Evolutionary conservation across 2,113 vertebrate species (phyloP).

Genomic region (Agelaius tricolor): DNA sequence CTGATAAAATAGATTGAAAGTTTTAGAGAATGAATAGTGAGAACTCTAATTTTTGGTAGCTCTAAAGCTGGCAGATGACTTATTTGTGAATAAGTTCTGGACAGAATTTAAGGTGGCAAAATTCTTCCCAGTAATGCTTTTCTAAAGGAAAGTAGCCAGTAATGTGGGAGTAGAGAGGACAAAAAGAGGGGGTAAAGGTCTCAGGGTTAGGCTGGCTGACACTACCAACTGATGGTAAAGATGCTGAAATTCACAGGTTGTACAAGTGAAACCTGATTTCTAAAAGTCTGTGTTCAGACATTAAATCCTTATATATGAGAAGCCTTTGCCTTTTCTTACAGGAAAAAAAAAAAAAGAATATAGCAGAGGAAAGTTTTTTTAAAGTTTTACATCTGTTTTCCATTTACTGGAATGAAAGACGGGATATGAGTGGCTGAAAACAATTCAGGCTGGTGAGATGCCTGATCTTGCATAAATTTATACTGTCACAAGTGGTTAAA

Average conservation of each 20-base stretch:
- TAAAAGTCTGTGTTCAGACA: accelerated
- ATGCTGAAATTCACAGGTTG: neutral
- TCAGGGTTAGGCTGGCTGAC: accelerated
- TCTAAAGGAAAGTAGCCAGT: neutral
- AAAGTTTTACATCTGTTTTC: neutral
- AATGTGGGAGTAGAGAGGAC: neutral
- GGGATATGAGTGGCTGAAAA: neutral
- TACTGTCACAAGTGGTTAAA: neutral
- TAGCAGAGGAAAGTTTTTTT: neutral
- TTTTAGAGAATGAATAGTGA: neutral
- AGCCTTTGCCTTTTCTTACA: neutral
- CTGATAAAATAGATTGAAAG: neutral
- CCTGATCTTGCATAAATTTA: neutral
- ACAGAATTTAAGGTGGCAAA: neutral
- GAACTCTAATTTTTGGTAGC: neutral
- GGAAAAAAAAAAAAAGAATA: too few species aligned
- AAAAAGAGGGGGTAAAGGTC: neutral
- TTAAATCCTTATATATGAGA: neutral
- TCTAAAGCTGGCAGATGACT: neutral
- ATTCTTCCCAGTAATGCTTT: neutral
- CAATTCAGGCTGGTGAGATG: neutral
- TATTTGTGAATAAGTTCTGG: neutral
- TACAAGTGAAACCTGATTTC: neutral
- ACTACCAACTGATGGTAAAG: neutral
- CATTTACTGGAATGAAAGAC: neutral